Conservation (phyloP, 2,113 vertebrate genomes). For the Daubentonia madagascariensis region DNA sequence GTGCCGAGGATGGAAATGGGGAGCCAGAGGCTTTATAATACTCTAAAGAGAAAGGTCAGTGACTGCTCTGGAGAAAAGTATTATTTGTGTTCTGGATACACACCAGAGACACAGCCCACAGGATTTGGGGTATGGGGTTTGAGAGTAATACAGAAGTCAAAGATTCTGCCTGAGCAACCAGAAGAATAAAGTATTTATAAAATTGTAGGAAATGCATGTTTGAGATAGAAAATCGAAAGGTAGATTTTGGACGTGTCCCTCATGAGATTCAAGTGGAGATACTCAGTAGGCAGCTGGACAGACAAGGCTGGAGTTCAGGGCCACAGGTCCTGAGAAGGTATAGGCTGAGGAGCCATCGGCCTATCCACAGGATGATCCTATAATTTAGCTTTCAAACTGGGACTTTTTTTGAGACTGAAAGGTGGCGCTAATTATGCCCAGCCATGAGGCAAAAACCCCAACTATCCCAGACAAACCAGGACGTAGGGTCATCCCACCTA, state of each 20-base stretch:
- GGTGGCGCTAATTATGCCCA: neutral
- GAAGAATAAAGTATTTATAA: neutral
- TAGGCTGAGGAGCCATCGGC: neutral
- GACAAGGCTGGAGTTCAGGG: neutral
- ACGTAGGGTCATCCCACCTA: neutral
- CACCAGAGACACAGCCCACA: neutral
- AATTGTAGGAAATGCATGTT: neutral
- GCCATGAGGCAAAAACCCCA: neutral
- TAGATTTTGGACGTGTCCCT: neutral
- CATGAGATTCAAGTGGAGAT: neutral
- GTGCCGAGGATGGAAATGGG: neutral
- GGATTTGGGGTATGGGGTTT: neutral
- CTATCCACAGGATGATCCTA: neutral
- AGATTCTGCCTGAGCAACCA: neutral
- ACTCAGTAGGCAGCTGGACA: too few relatives aligned
- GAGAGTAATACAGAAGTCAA: neutral
- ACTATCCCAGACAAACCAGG: neutral
- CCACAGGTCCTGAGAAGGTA: too few relatives aligned
- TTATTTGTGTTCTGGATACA: neutral
- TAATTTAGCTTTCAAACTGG: neutral
- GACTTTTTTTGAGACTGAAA: neutral
- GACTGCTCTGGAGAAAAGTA: neutral
- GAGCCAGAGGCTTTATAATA: neutral
- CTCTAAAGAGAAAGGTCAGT: neutral
- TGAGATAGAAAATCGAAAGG: neutral